A percentile compares a stretch with the other conserved stretches of the same genome.
phyloP scores from a whole-genome alignment of 64 coral and sea anemone species.

The Stichodactyla helianthus region DNA sequence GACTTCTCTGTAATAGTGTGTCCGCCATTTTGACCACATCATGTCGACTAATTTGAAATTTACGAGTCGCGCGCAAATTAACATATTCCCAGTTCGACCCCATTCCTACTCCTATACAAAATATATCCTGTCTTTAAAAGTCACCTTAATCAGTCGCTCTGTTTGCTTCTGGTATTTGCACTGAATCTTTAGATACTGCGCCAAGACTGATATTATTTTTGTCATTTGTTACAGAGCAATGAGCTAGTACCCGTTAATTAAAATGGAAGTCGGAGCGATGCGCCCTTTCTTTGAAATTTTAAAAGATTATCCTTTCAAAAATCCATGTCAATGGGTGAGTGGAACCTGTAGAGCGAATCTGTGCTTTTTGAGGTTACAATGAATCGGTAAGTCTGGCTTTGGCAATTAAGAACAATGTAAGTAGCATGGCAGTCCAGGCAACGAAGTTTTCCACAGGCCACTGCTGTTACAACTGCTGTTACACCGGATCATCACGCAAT shows the following conservation, averaged over 20 bases:
- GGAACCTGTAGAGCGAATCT: too few relatives aligned
- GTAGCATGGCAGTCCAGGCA: too few relatives aligned
- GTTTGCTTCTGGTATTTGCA: background rate
- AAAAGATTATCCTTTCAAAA: too few relatives aligned
- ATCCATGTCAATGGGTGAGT: too few relatives aligned
- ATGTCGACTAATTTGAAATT: slow-evolving; percentile 56
- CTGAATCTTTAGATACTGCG: background rate
- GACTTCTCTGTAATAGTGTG: slow-evolving; percentile 22
- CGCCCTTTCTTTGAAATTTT: too few relatives aligned
- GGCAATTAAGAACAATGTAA: too few relatives aligned
- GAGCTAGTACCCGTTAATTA: too few relatives aligned
- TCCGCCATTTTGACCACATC: slow-evolving; percentile 91
- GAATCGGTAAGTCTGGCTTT: too few relatives aligned
- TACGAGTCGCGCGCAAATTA: slow-evolving; percentile 52
- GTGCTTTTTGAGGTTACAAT: too few relatives aligned
- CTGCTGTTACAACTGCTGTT: background rate
- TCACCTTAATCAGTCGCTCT: background rate
- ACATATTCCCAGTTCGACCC: slow-evolving; percentile 24
- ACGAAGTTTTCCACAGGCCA: background rate
- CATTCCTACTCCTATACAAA: slow-evolving; percentile 1
- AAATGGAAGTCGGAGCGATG: too few relatives aligned
- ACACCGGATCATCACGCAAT: background rate
- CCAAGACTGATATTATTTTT: background rate
- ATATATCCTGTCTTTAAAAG: background rate
- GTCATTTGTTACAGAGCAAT: too few relatives aligned